Base-by-base conservation (phyloP, 2,888 invertebrate species). In the Lycia hirtaria region DNA sequence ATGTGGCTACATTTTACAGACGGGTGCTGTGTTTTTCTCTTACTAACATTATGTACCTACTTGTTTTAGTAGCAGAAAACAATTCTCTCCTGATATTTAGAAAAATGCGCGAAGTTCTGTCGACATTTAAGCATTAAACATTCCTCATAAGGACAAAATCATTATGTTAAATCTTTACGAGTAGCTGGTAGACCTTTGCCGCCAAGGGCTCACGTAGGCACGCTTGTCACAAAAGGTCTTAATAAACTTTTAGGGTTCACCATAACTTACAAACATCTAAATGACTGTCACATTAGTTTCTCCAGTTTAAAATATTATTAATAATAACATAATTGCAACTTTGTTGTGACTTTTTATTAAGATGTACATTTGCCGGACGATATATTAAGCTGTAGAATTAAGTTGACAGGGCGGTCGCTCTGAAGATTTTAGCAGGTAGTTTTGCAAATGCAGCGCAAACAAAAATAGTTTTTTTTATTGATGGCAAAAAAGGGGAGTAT, bases 331-430 rank as follows among this genome's bases (percentile, higher is more conserved):
- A 76, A 81, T 81, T 68, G 74, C 78, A 79, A 86, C 83, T 76
- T 64, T 78, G 83, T 86, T 73, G 73, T 67, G 58, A 68, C 59
- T 60, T 75, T 73, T 71, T 65, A 69, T 71, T 72, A 64, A 68
- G 65, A 61, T 62, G 70, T 69, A 60, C 71, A 1, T 76, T 72
- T 71, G 66, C 64, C 50, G 58, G 60, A 69, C 74, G 57, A 76
- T 86, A 87, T 84, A 85, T 86, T 81, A 76, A 68, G 62, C 56
- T 62, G 70, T 72, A n/a, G 70, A 75, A 81, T 83, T 79, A 81
- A 81, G 76, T 77, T 76, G 81, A 80, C 81, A 76, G 60, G 71
- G 75, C 76, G 75, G 75, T 67, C 56, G 64, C 56, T 74, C 68
- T 64, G 71, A 68, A 55, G 53, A 30, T 37, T 51, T 61, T 55